These are phyloP conservation scores for Holothuria glaberrima DNA, from an alignment of 35 echinoderm and acorn worm genomes.

Conservation along the genomic window DNA sequence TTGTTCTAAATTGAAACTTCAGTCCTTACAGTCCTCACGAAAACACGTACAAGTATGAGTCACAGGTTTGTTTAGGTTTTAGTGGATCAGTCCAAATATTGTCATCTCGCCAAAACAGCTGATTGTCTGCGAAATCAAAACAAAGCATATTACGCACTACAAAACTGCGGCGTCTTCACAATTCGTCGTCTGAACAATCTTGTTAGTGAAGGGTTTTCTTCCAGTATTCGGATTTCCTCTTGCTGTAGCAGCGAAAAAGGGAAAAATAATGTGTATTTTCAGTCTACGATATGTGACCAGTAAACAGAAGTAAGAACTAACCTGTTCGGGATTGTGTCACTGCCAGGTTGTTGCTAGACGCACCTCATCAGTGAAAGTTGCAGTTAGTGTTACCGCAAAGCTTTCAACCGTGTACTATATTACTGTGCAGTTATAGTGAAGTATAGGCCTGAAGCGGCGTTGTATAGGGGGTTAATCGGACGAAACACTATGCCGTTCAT, in stretches of 20 bases:
- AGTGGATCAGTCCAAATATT: neutral
- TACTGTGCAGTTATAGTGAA: neutral
- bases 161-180: too few relatives aligned
- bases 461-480: neutral
- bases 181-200: too few relatives aligned
- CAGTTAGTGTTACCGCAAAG: neutral
- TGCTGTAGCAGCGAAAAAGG: too few relatives aligned
- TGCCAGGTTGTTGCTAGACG: too few relatives aligned
- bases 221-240: too few relatives aligned
- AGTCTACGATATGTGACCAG: too few relatives aligned
- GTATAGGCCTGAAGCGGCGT: too few relatives aligned
- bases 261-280: too few relatives aligned
- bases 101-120: slow-evolving; percentile 24
- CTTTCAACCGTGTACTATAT: neutral
- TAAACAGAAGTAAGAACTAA: too few relatives aligned
- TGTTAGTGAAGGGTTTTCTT: too few relatives aligned
- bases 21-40: neutral
- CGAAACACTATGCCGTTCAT: slow-evolving; percentile 44
- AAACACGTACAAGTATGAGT: neutral
- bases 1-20: neutral
- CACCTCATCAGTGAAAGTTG: too few relatives aligned
- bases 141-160: neutral
- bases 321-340: too few relatives aligned
- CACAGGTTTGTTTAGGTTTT: neutral
- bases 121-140: slow-evolving; percentile 44